phyloP scores from a whole-genome alignment of 2,797 vertebrate species.

The Peromyscus melanophrys region DNA sequence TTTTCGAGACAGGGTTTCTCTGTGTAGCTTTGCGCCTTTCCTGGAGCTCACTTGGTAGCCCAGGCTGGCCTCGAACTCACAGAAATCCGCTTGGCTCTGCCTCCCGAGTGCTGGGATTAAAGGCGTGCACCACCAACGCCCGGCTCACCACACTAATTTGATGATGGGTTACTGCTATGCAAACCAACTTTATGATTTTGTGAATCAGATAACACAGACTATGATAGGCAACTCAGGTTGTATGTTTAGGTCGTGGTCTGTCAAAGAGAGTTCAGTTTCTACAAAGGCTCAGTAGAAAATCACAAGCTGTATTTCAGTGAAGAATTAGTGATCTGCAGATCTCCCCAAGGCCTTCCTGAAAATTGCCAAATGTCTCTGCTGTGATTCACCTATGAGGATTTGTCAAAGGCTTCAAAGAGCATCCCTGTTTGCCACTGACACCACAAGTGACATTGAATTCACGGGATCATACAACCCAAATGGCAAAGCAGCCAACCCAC shows the following conservation, averaged over 20 bases:
- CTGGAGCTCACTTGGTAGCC: no score
- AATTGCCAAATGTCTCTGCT: neutral
- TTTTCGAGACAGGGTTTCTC: no score
- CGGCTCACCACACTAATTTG: no score
- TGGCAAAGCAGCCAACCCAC: neutral
- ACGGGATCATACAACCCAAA: no score
- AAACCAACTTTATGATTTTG: neutral
- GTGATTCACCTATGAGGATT: neutral
- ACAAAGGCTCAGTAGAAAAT: neutral
- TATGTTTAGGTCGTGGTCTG: neutral
- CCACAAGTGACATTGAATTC: neutral
- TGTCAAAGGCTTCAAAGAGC: neutral
- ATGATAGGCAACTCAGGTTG: neutral
- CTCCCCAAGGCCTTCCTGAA: neutral
- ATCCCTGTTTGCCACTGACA: neutral
- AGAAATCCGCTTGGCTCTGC: no score
- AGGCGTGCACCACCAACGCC: no score
- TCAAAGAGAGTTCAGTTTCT: neutral
- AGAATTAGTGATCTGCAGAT: neutral
- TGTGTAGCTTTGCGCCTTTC: no score
- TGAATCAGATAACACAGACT: neutral
- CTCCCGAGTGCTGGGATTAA: no score
- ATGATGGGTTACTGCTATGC: neutral
- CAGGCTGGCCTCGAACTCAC: no score
- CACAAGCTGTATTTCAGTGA: neutral